phyloP scores from a whole-genome alignment of 2,113 vertebrate genomes.

The Uropsilus gracilis region DNA sequence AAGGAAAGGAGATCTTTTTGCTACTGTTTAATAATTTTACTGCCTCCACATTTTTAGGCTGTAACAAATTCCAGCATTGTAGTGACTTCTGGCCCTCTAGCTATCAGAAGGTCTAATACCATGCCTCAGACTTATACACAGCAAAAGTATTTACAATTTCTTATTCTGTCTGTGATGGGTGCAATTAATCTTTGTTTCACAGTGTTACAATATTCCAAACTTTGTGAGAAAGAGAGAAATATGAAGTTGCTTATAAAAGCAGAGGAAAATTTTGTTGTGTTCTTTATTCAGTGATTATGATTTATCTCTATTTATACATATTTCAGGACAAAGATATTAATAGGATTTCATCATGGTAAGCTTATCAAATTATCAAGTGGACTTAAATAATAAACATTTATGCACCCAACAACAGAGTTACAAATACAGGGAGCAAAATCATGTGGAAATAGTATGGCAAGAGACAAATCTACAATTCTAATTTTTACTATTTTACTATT shows the following conservation, averaged over 20 bases:
- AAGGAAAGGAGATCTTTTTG: not conserved
- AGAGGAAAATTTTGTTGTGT: not conserved
- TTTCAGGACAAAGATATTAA: not conserved
- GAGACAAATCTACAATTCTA: not conserved
- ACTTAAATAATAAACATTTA: not conserved
- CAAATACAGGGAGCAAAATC: not conserved
- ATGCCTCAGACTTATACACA: not conserved
- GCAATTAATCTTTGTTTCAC: conserved; percentile 32
- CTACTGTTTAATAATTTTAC: not conserved
- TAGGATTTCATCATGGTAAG: not conserved
- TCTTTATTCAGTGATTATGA: not conserved
- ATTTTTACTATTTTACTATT: not conserved
- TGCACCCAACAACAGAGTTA: not conserved
- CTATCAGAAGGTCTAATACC: not conserved
- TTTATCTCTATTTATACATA: not conserved
- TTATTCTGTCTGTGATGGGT: not conserved
- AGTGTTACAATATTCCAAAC: not conserved
- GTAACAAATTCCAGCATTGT: not conserved
- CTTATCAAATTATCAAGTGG: not conserved
- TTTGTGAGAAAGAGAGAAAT: not conserved
- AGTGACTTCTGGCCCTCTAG: not conserved
- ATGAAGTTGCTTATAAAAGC: not conserved
- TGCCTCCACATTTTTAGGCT: not conserved
- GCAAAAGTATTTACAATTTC: not conserved
- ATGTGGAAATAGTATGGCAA: not conserved